phyloP scores from a whole-genome alignment of 1,140 invertebrate species.

The Drosophila paulistorum region DNA sequence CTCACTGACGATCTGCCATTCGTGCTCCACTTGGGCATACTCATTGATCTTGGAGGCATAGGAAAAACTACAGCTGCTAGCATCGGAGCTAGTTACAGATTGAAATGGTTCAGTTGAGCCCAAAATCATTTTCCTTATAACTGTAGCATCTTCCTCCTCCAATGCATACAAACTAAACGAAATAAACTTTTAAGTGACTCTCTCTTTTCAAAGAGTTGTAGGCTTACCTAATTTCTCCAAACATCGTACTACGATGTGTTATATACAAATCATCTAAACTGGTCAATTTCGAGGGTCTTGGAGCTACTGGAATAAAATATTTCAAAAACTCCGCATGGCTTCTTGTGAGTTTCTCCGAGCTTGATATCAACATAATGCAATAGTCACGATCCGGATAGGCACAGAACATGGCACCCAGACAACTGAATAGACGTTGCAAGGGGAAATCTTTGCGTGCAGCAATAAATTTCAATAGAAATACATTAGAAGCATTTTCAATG shows the following conservation, averaged over 20 bases:
- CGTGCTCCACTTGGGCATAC: constrained; percentile 28
- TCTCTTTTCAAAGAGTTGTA: neutral
- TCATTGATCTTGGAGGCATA: constrained; percentile 41
- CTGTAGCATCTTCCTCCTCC: constrained; percentile 22
- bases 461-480: constrained; percentile 58
- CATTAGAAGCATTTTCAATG: constrained; percentile 44
- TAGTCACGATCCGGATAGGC: constrained; percentile 73
- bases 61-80: constrained; percentile 17
- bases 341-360: neutral
- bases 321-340: constrained; percentile 47
- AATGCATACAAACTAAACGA: constrained; percentile 44
- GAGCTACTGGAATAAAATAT: constrained; percentile 63
- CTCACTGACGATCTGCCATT: constrained; percentile 22
- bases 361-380: constrained; percentile 53
- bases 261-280: constrained; percentile 49
- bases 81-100: accelerated
- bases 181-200: neutral
- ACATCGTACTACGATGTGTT: constrained; percentile 63
- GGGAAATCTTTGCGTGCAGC: constrained; percentile 39
- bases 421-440: constrained; percentile 38
- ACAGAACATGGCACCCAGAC: constrained; percentile 52
- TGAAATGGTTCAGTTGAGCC: accelerated
- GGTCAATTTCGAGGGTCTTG: constrained; percentile 32
- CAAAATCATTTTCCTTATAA: constrained; percentile 11
- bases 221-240: constrained; percentile 53